Base-by-base conservation (phyloP, 2,888 invertebrate species). In the Piscicola geometra region DNA sequence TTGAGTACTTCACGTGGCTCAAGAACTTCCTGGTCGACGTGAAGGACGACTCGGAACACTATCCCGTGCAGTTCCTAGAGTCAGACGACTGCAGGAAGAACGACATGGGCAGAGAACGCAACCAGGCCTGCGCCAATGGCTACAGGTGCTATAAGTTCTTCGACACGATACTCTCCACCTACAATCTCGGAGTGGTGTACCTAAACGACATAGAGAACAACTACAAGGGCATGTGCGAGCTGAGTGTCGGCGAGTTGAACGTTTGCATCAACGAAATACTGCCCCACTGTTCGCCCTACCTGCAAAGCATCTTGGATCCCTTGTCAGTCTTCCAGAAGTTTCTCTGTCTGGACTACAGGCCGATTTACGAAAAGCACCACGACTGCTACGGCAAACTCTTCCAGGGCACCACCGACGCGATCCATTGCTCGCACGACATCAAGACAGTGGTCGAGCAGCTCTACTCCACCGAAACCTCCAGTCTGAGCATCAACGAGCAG, bases 1-100 rank as follows among this genome's bases (percentile, higher is more conserved):
- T 30, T 56, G 64, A 73, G 12, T 73, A 56, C 64, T 73, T 73
- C 64, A 12, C 73, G 1, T 33, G 73, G 32, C 73, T 73, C 3
- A 67, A 56, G 25, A 25, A 18, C 21, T 56, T 56, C n/a, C 9
- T 56, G 60, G 5, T 56, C 9, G 5, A 56, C 60, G n/a, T 15
- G n/a, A 56, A 21, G n/a, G 21, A 18, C 3, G n/a, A 5, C 5
- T 25, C 21, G 5, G n/a, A 18, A 21, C 60, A 56, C 25, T 56
- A 25, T 21, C 60, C 60, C n/a, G n/a, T 25, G n/a, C 60, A 56
- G 5, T 25, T 56, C 25, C 60, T 56, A 18, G 60, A 56, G 60
- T 18, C 60, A 15, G 9, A 9, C 3, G 60, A 56, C 60, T 56
- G 60, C 60, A 5, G n/a, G 25, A 3, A 5, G n/a, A 9, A 56